Evolutionary conservation across 2,888 invertebrate species (phyloP).

Genomic region (Lycophotia porphyrea): DNA sequence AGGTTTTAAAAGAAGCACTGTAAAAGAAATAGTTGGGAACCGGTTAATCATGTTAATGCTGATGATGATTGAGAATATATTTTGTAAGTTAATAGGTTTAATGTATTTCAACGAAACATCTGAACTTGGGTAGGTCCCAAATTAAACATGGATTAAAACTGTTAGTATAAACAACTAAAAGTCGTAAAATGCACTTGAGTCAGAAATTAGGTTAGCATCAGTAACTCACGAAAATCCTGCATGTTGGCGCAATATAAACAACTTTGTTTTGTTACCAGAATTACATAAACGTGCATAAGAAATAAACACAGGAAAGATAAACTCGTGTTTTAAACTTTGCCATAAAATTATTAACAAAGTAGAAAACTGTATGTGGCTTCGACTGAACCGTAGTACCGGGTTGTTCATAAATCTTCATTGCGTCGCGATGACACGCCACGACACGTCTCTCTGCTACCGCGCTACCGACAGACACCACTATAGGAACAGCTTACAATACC

Average conservation of each 20-base stretch:
- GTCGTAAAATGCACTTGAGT: slow-evolving; percentile 55
- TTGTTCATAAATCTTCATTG: slow-evolving; percentile 90
- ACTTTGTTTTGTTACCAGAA: slow-evolving; percentile 59
- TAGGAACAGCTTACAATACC: slow-evolving; percentile 75
- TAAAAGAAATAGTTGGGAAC: background rate
- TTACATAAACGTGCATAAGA: slow-evolving; percentile 67
- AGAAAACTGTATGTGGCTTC: slow-evolving; percentile 81
- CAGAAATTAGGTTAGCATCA: slow-evolving; percentile 59
- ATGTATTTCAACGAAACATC: background rate
- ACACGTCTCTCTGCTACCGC: slow-evolving; percentile 89
- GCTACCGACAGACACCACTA: slow-evolving; percentile 75
- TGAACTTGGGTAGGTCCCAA: slow-evolving; percentile 15
- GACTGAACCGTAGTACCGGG: slow-evolving; percentile 82
- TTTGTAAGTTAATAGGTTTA: no score
- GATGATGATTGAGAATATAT: background rate
- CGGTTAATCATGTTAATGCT: background rate
- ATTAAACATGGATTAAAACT: slow-evolving; percentile 41
- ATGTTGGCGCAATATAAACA: slow-evolving; percentile 62
- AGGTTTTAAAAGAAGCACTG: background rate
- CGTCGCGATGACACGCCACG: slow-evolving; percentile 90
- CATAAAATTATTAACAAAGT: slow-evolving; percentile 79
- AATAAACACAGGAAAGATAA: slow-evolving; percentile 67
- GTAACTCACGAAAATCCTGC: slow-evolving; percentile 55
- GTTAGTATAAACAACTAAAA: slow-evolving; percentile 51
- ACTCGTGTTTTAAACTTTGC: slow-evolving; percentile 70